Base-by-base conservation (phyloP, 1,140 invertebrate species). In the Charaxes varanes region DNA sequence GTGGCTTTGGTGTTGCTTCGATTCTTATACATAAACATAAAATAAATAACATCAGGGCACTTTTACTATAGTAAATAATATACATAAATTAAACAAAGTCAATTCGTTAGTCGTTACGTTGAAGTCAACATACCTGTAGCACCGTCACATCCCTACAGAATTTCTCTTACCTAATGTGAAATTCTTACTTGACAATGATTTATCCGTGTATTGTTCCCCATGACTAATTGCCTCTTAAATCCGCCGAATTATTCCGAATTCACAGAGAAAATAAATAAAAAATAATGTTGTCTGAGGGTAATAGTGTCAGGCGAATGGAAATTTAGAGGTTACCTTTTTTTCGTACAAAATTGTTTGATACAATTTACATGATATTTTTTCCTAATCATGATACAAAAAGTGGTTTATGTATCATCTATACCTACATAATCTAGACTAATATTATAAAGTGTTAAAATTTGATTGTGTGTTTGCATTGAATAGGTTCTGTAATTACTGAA, bases 121-220 rank as follows among this genome's bases (percentile, higher is more conserved):
- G n/a, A n/a, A n/a, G n/a, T n/a, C n/a, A 7, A 1, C n/a, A 18
- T 10, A 17, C 14, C 10, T 10, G 7, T n/a, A 28, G 3, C 14
- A 28, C 26, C 12, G 8, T 5, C 28, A 10, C 28, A 18, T 31
- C 28, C 16, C 28, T 31, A 31, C 15, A 31, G 15, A 17, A 18
- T 31, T 28, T 38, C 47, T 30, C 54, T 21, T 38, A 56, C 56
- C 62, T 71, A 68, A 71, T 73, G 65, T 67, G 63, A 72, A 67
- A 72, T 73, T 77, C 72, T 77, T 73, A 77, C 65, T 69, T 77
- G 72, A 77, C 73, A 74, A 74, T 70, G 70, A 78, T 78, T 74
- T 78, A 78, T 78, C 70, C 70, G 56, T 74, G 68, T 70, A 74
- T 78, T 78, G 73, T 74, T 58, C 62, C 19, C 41, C 41, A 63